phyloP scores from a whole-genome alignment of 2,113 vertebrate species.

The Paracanthobrama guichenoti region DNA sequence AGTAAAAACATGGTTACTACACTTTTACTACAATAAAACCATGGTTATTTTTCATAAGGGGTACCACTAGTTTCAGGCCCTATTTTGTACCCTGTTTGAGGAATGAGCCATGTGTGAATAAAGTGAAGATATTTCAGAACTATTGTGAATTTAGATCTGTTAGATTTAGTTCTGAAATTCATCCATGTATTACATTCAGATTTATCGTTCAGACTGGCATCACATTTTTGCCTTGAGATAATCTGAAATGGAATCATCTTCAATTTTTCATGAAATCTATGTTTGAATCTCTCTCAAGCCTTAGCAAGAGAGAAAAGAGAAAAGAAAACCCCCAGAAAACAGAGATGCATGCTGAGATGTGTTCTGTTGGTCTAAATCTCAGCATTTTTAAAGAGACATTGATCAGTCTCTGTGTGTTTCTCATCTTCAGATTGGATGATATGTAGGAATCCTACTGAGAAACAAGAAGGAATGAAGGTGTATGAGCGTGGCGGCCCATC shows the following conservation, averaged over 20 bases:
- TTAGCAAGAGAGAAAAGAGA: background rate
- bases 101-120: background rate
- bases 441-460: slow-evolving; percentile 15
- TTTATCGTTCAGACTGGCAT: background rate
- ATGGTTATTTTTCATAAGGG: too few relatives aligned
- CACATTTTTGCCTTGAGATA: background rate
- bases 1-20: too few relatives aligned
- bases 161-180: background rate
- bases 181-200: background rate
- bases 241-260: background rate
- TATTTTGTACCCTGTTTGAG: background rate
- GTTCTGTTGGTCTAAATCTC: background rate
- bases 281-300: background rate
- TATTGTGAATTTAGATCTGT: background rate
- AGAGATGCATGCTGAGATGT: background rate
- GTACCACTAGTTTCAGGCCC: too few relatives aligned
- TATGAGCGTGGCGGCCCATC: background rate
- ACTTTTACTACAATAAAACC: too few relatives aligned
- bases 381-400: background rate
- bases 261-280: slow-evolving; percentile 8
- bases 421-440: background rate
- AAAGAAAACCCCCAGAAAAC: background rate
- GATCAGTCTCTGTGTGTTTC: slow-evolving; percentile 5
- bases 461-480: slow-evolving; percentile 11
- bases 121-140: background rate